phyloP scores from a whole-genome alignment of 2,113 vertebrate genomes.

The Pelusios castaneus region DNA sequence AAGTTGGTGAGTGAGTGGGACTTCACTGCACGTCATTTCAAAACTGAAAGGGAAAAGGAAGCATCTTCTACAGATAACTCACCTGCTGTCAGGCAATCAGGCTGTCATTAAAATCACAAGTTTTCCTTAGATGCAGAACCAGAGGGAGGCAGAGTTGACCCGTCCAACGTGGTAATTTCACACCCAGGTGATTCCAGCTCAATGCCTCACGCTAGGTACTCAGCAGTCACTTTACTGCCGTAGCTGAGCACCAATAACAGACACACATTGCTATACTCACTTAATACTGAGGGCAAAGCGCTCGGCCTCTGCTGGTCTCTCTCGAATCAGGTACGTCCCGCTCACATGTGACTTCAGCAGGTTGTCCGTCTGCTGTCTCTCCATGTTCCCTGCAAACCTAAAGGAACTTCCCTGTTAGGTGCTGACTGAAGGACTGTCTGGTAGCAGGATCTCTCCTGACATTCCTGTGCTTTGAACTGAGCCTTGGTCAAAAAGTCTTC shows the following conservation, averaged over 20 bases:
- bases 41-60: background rate
- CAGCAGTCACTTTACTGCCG: background rate
- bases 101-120: background rate
- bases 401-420: background rate
- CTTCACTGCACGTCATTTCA: background rate
- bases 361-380: constrained; percentile 95
- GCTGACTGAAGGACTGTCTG: background rate
- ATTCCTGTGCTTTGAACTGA: background rate
- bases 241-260: background rate
- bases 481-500: background rate
- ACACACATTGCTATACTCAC: constrained; percentile 73
- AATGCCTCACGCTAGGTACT: background rate
- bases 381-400: constrained; percentile 98
- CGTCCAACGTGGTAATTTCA: background rate
- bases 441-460: too few relatives aligned
- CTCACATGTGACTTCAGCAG: constrained; percentile 92
- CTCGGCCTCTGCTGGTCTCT: constrained; percentile 94
- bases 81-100: background rate
- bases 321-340: constrained; percentile 95
- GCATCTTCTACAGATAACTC: background rate
- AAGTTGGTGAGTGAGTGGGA: background rate
- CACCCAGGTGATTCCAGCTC: background rate
- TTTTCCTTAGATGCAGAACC: background rate
- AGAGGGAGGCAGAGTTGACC: background rate
- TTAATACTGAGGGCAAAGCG: constrained; percentile 98